Conservation (phyloP, 2,888 invertebrate species). For the Tinea semifulvella region DNA sequence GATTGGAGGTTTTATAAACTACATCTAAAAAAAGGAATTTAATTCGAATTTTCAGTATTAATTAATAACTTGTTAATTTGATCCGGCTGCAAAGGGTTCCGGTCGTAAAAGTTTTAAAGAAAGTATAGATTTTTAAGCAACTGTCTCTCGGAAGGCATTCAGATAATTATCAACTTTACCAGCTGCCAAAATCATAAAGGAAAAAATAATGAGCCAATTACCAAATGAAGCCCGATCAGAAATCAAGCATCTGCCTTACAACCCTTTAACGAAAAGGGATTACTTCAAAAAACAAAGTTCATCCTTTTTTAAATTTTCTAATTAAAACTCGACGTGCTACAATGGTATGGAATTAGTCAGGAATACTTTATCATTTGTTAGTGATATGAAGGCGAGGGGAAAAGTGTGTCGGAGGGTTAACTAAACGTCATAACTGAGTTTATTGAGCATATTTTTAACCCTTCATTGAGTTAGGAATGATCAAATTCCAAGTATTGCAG, state of each 20-base stretch:
- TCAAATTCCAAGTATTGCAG: too few relatives aligned
- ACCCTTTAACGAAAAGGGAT: constrained; percentile 12
- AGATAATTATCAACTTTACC: constrained; percentile 6
- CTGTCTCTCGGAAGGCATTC: constrained; percentile 1
- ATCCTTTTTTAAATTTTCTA: not conserved
- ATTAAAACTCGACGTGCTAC: not conserved
- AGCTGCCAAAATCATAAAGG: constrained; percentile 10
- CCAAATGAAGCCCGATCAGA: constrained; percentile 37
- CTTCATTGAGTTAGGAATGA: too few relatives aligned
- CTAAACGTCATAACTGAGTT: too few relatives aligned
- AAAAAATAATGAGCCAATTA: constrained; percentile 27
- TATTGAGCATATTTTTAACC: too few relatives aligned
- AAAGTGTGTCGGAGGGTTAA: not conserved
- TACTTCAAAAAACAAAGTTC: not conserved
- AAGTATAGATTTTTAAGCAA: not conserved
- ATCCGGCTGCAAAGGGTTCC: too few relatives aligned
- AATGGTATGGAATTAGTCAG: not conserved
- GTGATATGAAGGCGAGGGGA: not conserved
- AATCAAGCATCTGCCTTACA: constrained; percentile 51
- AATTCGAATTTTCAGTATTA: too few relatives aligned
- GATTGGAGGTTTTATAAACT: too few relatives aligned
- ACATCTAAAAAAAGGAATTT: too few relatives aligned
- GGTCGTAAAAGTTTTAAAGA: too few relatives aligned
- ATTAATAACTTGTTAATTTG: too few relatives aligned
- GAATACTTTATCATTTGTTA: constrained; percentile 7